Conservation (phyloP, 1,140 invertebrate species). For the Sycobia sp. region DNA sequence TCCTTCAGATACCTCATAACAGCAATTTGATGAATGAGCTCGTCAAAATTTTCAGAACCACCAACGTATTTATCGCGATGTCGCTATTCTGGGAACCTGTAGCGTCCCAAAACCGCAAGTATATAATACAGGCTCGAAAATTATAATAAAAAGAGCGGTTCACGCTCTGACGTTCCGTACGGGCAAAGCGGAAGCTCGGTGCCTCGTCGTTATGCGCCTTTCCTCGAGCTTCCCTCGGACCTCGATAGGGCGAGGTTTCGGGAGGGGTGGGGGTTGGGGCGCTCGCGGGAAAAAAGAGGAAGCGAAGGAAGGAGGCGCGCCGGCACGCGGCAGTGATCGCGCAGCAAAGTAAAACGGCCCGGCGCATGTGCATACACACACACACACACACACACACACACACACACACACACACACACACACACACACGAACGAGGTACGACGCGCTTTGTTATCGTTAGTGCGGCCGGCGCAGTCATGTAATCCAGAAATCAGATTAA, state of each 20-base stretch:
- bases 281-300: constrained; percentile 1
- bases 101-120: too few species aligned
- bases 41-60: too few species aligned
- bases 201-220: background rate
- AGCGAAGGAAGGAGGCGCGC: background rate
- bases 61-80: too few species aligned
- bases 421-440: too few species aligned
- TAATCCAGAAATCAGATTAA: constrained; percentile 51
- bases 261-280: background rate
- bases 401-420: too few species aligned
- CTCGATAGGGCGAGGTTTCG: too few species aligned
- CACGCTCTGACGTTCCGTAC: background rate
- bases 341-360: background rate
- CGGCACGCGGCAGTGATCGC: background rate
- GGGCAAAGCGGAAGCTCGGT: background rate
- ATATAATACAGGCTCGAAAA: constrained; percentile 12
- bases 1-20: too few species aligned
- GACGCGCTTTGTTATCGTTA: constrained; percentile 38
- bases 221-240: too few species aligned
- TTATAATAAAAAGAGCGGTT: constrained; percentile 26
- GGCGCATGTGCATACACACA: too few species aligned
- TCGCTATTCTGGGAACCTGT: too few species aligned
- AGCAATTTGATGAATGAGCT: too few species aligned
- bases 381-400: too few species aligned
- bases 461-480: constrained; percentile 33